These are phyloP conservation scores for Tarsius wallacei DNA, from an alignment of 2,797 vertebrate species.

Conservation along the genomic window DNA sequence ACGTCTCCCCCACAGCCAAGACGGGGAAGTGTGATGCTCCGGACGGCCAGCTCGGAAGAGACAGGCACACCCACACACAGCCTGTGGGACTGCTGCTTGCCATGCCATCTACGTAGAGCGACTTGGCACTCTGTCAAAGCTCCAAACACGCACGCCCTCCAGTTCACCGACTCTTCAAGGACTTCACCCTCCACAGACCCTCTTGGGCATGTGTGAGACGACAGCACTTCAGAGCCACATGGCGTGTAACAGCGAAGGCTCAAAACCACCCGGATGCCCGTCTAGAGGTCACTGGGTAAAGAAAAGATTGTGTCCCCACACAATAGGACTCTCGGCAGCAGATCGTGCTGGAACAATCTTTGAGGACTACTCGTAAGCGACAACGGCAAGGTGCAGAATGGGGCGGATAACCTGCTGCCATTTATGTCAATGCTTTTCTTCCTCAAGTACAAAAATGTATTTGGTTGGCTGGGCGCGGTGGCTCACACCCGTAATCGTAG, in stretches of 20 bases:
- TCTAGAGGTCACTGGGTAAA: background rate
- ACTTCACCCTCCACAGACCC: background rate
- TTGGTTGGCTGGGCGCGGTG: background rate
- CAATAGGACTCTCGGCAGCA: fast-evolving
- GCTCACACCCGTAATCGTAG: too few species aligned
- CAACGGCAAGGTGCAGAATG: background rate
- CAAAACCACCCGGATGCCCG: background rate
- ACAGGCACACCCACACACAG: fast-evolving
- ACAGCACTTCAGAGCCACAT: background rate
- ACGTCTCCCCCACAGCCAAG: background rate
- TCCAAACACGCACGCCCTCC: background rate
- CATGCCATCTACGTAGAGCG: background rate
- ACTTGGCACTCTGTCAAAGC: background rate
- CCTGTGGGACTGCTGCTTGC: background rate
- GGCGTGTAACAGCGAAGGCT: background rate
- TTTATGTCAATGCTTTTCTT: background rate
- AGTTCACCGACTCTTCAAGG: background rate
- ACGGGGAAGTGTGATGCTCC: fast-evolving
- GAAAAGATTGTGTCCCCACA: background rate
- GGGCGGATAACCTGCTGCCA: background rate
- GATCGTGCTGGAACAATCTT: fast-evolving
- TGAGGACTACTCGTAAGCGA: background rate
- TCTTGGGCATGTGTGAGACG: fast-evolving
- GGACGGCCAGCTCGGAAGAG: background rate
- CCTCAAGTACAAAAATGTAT: background rate